Conservation (phyloP, 2,888 invertebrate genomes). For the Lithosia quadra region DNA sequence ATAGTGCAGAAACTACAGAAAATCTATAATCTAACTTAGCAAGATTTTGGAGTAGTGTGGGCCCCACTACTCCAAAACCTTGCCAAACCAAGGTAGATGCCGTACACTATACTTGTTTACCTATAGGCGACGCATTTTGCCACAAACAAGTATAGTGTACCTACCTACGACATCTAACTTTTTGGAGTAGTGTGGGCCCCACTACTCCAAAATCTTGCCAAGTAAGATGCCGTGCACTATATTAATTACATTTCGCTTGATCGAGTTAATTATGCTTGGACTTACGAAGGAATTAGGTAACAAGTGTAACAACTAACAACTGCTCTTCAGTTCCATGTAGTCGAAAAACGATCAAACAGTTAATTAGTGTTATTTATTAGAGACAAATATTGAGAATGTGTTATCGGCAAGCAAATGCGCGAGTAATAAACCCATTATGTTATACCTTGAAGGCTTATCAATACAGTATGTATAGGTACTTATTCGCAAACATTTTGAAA, state of each 20-base stretch:
- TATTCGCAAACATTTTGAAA: slow-evolving; percentile 70
- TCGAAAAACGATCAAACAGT: background rate
- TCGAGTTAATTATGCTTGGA: background rate
- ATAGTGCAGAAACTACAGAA: too few species aligned
- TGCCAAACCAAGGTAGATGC: too few species aligned
- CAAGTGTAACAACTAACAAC: background rate
- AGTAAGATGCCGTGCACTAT: too few species aligned
- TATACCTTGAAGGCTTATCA: slow-evolving; percentile 74
- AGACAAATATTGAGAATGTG: slow-evolving; percentile 52
- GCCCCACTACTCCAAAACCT: too few species aligned
- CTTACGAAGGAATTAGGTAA: background rate
- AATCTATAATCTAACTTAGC: too few species aligned
- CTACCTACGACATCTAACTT: too few species aligned
- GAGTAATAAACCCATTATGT: slow-evolving; percentile 47
- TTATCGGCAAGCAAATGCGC: slow-evolving; percentile 58
- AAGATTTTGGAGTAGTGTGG: too few species aligned
- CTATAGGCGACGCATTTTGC: too few species aligned
- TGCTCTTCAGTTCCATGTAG: background rate
- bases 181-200: too few species aligned
- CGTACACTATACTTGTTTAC: too few species aligned
- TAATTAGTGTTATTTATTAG: slow-evolving; percentile 23
- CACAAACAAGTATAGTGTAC: too few species aligned
- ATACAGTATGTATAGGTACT: slow-evolving; percentile 66
- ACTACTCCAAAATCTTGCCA: too few species aligned
- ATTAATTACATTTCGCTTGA: background rate